phyloP scores from a whole-genome alignment of 2,888 invertebrate genomes.

The Corythucha ciliata region DNA sequence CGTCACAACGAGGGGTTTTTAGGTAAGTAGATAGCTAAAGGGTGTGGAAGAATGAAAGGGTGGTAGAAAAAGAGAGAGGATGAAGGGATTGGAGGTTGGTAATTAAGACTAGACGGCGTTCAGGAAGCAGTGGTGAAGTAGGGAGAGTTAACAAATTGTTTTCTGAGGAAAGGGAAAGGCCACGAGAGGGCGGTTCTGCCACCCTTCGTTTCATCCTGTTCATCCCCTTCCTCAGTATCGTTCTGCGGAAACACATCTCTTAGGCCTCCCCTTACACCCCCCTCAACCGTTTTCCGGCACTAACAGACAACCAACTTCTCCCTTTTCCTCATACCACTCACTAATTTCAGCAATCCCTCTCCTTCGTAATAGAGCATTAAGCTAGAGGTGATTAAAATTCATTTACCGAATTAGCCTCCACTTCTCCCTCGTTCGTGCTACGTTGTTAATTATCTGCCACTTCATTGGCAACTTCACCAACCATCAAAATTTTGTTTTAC shows the following conservation, averaged over 20 bases:
- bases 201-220: background rate
- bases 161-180: conserved; percentile 11
- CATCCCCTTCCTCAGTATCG: background rate
- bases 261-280: background rate
- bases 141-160: conserved; percentile 26
- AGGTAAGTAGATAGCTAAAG: background rate
- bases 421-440: conserved; percentile 7
- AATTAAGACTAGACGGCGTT: conserved; percentile 5
- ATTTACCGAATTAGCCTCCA: conserved; percentile 26
- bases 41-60: conserved; percentile 8
- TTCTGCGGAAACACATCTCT: conserved; percentile 18
- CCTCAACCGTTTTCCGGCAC: conserved; percentile 2
- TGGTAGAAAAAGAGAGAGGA: background rate
- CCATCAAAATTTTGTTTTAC: no score
- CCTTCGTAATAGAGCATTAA: conserved; percentile 22
- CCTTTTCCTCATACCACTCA: conserved; percentile 4
- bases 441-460: background rate
- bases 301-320: conserved; percentile 3
- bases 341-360: conserved; percentile 24
- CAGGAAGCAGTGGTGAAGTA: conserved; percentile 5
- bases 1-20: background rate
- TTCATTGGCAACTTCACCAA: background rate
- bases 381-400: conserved; percentile 26
- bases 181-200: background rate
- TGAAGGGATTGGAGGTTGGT: background rate